Evolutionary conservation across 1,140 invertebrate species (phyloP).

Genomic region (Saxidomus purpurata): DNA sequence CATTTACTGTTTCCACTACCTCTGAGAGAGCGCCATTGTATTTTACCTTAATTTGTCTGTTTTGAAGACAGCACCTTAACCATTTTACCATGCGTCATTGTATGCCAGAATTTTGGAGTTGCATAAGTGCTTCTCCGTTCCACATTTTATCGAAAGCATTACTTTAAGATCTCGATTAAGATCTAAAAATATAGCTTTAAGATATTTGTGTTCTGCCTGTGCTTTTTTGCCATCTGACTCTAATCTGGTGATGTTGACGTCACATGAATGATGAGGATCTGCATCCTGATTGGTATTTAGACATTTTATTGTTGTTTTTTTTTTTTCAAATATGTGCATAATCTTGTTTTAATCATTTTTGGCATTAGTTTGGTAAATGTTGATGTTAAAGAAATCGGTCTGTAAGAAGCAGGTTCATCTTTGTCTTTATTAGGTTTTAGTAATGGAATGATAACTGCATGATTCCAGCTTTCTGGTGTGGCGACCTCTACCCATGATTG

Average conservation of each 20-base stretch:
- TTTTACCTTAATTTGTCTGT: background rate
- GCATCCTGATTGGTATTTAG: background rate
- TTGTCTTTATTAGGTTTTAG: conserved; percentile 14
- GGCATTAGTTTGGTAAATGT: conserved; percentile 38
- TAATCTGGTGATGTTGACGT: background rate
- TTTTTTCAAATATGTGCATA: background rate
- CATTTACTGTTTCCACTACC: conserved; percentile 10
- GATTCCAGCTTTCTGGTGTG: background rate
- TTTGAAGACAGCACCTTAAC: background rate
- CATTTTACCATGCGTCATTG: background rate
- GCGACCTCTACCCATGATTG: conserved; percentile 20
- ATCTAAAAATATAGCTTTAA: conserved; percentile 23
- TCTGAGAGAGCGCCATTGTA: background rate
- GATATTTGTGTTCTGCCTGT: background rate
- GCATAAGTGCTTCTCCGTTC: background rate
- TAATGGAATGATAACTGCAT: background rate
- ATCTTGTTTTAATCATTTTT: conserved; percentile 30
- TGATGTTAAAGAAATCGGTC: conserved; percentile 27
- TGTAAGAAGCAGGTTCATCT: conserved; percentile 11
- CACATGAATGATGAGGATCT: conserved; percentile 15
- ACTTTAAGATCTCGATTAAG: too few species aligned
- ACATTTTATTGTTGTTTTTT: background rate
- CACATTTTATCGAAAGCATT: conserved; percentile 42
- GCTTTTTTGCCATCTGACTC: background rate
- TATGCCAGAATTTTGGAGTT: background rate